Base-by-base conservation (phyloP, 2,797 vertebrate genomes). In the Pseudopleuronectes americanus region DNA sequence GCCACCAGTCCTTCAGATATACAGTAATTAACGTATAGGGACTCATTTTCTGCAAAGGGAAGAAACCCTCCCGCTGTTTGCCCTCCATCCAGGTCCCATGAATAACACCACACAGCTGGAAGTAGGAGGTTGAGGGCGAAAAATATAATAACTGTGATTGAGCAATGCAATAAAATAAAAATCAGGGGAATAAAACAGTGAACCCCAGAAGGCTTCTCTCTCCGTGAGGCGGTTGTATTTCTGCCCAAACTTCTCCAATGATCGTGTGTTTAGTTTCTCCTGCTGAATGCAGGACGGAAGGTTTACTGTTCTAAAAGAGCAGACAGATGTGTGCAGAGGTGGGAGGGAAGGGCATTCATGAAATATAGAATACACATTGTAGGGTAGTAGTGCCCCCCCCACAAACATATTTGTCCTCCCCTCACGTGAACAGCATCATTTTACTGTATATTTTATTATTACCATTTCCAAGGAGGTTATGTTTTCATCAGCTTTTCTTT, bases 1-100 rank as follows among this genome's bases (percentile, higher is more conserved):
- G 77, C 2, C 14, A 66, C 48, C 69, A 48, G 59, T 76, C 67
- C 70, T 71, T 43, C 36, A 71, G 57, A 76, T 81, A 74, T 74
- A 24, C 24, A 24, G 24, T 24, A 83, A 88, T 85, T 81, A 84
- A 68, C 60, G 81, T 61, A 66, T 16, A 26, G 53, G 67, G 78
- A 85, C 51, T 80, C 67, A 77, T 72, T 68, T 71, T 62, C 16
- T 41, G 57, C 74, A 67, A 81, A 58, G 56, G 47, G 26, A 57
- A 52, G 68, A 51, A 60, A 49, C 63, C 77, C 70, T 74, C 54
- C 64, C 10, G 52, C 57, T 24, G 59, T 55, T 12, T 63, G 24
- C 24, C 3, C 5, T 64, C 22, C 53, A 67, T 60, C 43, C 16
- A 61, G 79, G 55, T 10, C 54, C 3, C 8, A 3, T 7, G 26